A percentile compares a stretch with the other conserved stretches of the same genome.
Conservation (phyloP, 1,140 invertebrate species). For the Venturia canescens region DNA sequence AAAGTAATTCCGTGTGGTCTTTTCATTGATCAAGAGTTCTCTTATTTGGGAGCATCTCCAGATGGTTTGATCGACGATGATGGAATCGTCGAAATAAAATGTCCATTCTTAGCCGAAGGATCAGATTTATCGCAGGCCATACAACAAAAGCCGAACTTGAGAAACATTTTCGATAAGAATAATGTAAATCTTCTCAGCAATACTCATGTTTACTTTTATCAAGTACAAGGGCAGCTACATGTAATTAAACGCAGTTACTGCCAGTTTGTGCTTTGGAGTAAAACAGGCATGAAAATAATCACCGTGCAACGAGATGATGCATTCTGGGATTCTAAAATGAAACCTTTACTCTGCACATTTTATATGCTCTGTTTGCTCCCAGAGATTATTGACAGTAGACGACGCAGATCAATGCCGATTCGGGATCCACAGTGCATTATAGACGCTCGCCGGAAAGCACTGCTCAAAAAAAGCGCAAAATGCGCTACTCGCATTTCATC, state of each 20-base stretch:
- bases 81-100: no score
- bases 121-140: slow-evolving; percentile 52
- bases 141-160: slow-evolving; percentile 3
- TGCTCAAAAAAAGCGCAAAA: slow-evolving; percentile 2
- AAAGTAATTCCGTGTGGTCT: slow-evolving; percentile 60
- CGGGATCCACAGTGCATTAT: slow-evolving; percentile 57
- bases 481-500: not conserved
- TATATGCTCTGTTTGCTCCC: slow-evolving; percentile 64
- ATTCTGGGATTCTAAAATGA: no score
- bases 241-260: slow-evolving; percentile 56
- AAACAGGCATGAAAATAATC: slow-evolving; percentile 24
- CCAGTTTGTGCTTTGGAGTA: slow-evolving; percentile 56
- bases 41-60: no score
- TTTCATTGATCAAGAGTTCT: slow-evolving; percentile 58
- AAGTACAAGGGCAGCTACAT: slow-evolving; percentile 59
- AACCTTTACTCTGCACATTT: slow-evolving; percentile 59
- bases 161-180: slow-evolving; percentile 49
- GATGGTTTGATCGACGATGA: no score
- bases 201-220: slow-evolving; percentile 58
- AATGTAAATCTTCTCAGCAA: slow-evolving; percentile 51
- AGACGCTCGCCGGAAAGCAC: slow-evolving; percentile 45
- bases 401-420: slow-evolving; percentile 65
- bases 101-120: slow-evolving; percentile 54
- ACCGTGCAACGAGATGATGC: slow-evolving; percentile 44
- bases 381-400: slow-evolving; percentile 67